These are phyloP conservation scores for Sitodiplosis mosellana DNA, from an alignment of 1,140 invertebrate species.

Conservation along the genomic window DNA sequence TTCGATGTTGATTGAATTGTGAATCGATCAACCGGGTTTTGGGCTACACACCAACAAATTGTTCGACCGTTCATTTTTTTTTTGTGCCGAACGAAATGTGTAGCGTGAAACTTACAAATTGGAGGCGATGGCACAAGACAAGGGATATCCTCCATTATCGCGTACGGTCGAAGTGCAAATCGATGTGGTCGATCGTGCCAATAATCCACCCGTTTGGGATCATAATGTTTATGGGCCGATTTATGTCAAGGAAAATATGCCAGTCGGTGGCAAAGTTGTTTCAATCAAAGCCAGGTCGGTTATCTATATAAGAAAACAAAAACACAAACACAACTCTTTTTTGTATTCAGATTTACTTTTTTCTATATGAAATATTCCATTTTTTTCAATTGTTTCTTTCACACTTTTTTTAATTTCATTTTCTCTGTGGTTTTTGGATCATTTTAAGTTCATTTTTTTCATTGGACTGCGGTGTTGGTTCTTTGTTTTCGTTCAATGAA, in stretches of 20 bases:
- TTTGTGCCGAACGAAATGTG: conserved; percentile 2
- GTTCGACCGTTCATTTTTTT: not conserved
- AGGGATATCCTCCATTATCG: conserved; percentile 80
- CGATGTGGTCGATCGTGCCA: conserved; percentile 91
- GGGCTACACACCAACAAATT: no score
- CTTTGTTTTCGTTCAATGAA: no score
- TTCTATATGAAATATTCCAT: not conserved
- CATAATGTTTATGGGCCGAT: conserved; percentile 88
- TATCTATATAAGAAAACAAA: not conserved
- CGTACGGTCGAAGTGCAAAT: conserved; percentile 91
- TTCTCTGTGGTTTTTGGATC: no score
- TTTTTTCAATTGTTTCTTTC: not conserved
- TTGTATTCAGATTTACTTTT: no score
- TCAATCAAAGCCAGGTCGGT: conserved; percentile 95
- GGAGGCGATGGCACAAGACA: conserved; percentile 92
- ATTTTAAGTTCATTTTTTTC: not conserved
- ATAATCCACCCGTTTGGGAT: conserved; percentile 94
- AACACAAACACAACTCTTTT: not conserved
- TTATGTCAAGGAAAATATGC: conserved; percentile 91
- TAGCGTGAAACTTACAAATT: conserved; percentile 93
- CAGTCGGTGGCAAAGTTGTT: conserved; percentile 88
- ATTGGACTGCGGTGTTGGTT: not conserved
- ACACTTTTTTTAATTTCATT: not conserved
- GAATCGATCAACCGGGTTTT: not conserved
- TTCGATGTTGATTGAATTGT: not conserved